Evolutionary conservation across 2,888 invertebrate genomes (phyloP).

Genomic region (Hirtodrosophila cameraria): DNA sequence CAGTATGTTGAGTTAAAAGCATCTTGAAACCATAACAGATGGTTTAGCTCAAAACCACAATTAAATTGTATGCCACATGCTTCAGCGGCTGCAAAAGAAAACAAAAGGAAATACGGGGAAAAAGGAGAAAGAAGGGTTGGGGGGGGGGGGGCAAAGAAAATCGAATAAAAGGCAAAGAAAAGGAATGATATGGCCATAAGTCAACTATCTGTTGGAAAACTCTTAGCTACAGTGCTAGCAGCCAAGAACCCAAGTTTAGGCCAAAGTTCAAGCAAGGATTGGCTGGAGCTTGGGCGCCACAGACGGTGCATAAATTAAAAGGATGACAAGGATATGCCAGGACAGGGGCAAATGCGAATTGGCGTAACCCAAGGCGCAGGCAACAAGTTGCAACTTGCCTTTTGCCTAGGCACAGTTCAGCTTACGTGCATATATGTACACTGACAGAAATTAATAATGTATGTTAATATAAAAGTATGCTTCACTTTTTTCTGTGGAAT

Average conservation of each 20-base stretch:
- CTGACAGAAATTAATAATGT: too few relatives aligned
- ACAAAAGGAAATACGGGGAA: constrained; percentile 3
- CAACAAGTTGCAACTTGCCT: constrained; percentile 67
- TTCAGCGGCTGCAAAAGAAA: constrained; percentile 5
- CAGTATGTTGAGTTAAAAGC: constrained; percentile 1
- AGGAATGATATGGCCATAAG: constrained; percentile 56
- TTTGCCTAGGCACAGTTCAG: constrained; percentile 3
- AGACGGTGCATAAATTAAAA: constrained; percentile 70
- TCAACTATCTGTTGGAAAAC: constrained; percentile 48
- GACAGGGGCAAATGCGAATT: constrained; percentile 21
- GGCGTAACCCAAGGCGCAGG: constrained; percentile 55
- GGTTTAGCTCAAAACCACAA: constrained; percentile 29
- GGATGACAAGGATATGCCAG: constrained; percentile 74
- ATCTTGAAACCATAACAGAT: constrained; percentile 27
- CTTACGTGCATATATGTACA: constrained; percentile 10
- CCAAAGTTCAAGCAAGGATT: constrained; percentile 42
- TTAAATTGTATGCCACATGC: constrained; percentile 46
- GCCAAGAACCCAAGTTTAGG: constrained; percentile 31
- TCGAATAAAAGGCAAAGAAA: not conserved
- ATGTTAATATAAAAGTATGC: too few relatives aligned
- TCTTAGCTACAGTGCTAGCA: not conserved
- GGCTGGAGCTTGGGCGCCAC: constrained; percentile 25
- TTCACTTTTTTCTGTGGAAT: too few relatives aligned
- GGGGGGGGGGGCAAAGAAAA: not conserved
- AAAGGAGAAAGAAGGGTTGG: not conserved